These are phyloP conservation scores for Manis javanica DNA, from an alignment of 2,797 vertebrate species.

Conservation along the genomic window DNA sequence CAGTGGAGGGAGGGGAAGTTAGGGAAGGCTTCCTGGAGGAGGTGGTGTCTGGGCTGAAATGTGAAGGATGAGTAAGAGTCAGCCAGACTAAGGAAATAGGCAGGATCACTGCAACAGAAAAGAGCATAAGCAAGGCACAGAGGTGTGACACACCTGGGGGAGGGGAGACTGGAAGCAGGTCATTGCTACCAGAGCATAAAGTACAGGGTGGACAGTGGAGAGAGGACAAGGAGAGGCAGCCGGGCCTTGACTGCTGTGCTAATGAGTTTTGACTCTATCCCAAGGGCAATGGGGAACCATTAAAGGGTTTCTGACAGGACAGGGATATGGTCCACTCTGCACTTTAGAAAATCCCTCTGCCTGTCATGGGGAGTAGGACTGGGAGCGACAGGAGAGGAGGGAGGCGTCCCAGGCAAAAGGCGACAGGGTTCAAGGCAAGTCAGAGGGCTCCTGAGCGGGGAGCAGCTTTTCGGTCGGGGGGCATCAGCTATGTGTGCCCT, in stretches of 20 bases:
- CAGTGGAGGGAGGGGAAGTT: not conserved
- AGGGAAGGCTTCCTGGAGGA: slow-evolving; percentile 42
- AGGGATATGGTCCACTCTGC: not conserved
- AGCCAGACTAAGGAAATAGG: not conserved
- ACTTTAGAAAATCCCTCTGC: not conserved
- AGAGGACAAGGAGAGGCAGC: not conserved
- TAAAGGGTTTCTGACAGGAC: slow-evolving; percentile 59
- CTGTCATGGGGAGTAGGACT: not conserved
- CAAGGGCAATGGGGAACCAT: slow-evolving; percentile 11
- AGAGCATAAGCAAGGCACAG: not conserved
- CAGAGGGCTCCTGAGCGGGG: not conserved
- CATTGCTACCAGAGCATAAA: not conserved
- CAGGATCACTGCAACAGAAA: not conserved
- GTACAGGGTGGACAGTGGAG: not conserved
- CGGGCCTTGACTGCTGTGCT: slow-evolving; percentile 27
- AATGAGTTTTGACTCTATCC: slow-evolving; percentile 65
- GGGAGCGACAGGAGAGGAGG: not conserved
- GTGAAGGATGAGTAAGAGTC: not conserved
- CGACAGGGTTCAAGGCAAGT: not conserved
- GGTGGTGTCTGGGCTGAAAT: not conserved
- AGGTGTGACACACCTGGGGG: not conserved
- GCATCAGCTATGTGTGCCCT: not conserved
- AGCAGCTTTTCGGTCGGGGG: not conserved
- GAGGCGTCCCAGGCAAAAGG: not conserved
- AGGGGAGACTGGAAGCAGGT: not conserved